These are phyloP conservation scores for Drosophila villosipedis DNA, from an alignment of 2,888 invertebrate species.

Conservation along the genomic window DNA sequence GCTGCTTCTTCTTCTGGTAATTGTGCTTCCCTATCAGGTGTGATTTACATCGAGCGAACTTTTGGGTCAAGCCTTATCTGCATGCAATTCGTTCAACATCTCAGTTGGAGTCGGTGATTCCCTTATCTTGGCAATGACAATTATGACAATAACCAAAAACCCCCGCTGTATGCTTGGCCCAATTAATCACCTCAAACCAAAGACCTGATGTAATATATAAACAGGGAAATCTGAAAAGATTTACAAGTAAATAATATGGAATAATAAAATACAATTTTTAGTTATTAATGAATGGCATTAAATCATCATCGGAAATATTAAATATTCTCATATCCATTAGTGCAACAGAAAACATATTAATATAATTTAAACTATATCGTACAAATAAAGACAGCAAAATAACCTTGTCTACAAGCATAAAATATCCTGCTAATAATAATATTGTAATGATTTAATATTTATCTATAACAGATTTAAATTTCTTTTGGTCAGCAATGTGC, in stretches of 20 bases:
- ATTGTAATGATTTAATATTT: background rate
- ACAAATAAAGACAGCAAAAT: too few relatives aligned
- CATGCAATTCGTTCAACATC: background rate
- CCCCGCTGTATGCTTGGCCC: background rate
- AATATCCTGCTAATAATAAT: background rate
- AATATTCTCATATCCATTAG: too few relatives aligned
- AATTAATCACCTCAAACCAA: background rate
- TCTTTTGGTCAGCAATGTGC: background rate
- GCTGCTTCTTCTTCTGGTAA: background rate
- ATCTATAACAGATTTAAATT: background rate
- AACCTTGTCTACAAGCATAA: too few relatives aligned
- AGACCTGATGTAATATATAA: too few relatives aligned
- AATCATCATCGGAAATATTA: too few relatives aligned
- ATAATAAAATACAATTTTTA: too few relatives aligned
- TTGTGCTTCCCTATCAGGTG: constrained; percentile 32
- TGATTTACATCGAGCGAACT: constrained; percentile 33
- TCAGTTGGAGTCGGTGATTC: constrained; percentile 40
- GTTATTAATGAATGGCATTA: too few relatives aligned
- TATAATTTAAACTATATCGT: too few relatives aligned
- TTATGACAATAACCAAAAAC: background rate
- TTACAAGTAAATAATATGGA: too few relatives aligned
- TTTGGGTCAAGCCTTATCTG: constrained; percentile 37
- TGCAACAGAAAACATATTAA: too few relatives aligned
- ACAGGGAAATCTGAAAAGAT: too few relatives aligned
- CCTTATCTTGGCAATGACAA: constrained; percentile 26